Evolutionary conservation across 2,888 invertebrate genomes (phyloP).

Genomic region (Hyalella azteca): DNA sequence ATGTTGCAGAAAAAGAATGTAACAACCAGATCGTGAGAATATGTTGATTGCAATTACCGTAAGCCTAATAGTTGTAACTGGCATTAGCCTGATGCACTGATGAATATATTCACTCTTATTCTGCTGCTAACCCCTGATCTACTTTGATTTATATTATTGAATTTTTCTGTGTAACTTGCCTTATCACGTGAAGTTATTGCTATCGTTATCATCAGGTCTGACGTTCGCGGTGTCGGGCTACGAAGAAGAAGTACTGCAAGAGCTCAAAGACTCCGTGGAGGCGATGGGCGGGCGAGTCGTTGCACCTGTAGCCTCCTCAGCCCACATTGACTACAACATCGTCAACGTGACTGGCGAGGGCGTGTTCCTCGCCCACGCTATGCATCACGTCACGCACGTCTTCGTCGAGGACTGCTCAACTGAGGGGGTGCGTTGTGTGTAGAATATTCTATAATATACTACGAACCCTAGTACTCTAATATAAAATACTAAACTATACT

Average conservation of each 20-base stretch:
- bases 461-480: too few relatives aligned
- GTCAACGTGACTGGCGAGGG: constrained; percentile 68
- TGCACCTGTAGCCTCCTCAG: constrained; percentile 65
- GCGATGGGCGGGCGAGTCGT: constrained; percentile 66
- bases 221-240: constrained; percentile 63
- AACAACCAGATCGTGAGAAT: too few relatives aligned
- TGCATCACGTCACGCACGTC: constrained; percentile 73
- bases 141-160: neutral
- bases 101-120: too few relatives aligned
- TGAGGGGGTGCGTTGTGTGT: constrained; percentile 60
- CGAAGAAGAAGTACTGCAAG: constrained; percentile 59
- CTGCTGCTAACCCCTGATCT: too few relatives aligned
- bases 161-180: too few relatives aligned
- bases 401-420: constrained; percentile 77
- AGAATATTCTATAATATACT: too few relatives aligned
- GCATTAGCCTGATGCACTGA: too few relatives aligned
- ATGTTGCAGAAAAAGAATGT: neutral
- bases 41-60: too few relatives aligned
- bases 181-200: too few relatives aligned
- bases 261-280: constrained; percentile 60
- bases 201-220: too few relatives aligned
- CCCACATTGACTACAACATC: constrained; percentile 72
- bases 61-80: too few relatives aligned
- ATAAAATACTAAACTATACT: too few relatives aligned
- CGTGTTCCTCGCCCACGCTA: constrained; percentile 65